Conservation (phyloP, 2,888 invertebrate genomes). For the Ariolimax columbianus region DNA sequence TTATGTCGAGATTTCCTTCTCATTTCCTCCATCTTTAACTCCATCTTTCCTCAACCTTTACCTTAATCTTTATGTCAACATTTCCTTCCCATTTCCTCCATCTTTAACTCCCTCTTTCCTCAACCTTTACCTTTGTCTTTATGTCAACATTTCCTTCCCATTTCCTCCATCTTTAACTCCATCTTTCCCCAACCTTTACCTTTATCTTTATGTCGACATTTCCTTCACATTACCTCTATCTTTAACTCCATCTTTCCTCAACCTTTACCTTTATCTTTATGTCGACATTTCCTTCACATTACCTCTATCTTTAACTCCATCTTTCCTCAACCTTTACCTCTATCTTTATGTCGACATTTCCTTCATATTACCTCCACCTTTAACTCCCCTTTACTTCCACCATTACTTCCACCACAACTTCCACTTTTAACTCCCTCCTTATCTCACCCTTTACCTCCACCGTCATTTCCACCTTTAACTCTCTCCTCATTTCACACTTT, state of each 20-base stretch:
- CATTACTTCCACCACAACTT: no score
- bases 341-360: neutral
- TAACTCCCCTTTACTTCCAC: neutral
- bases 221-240: neutral
- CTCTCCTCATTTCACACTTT: no score
- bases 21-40: neutral
- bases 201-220: no score
- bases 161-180: neutral
- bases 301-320: neutral
- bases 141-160: neutral
- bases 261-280: no score
- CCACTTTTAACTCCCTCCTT: no score
- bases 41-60: no score
- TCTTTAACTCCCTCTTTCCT: no score
- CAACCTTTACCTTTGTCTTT: no score
- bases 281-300: neutral
- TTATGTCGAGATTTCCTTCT: neutral
- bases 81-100: neutral
- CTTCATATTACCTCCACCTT: neutral
- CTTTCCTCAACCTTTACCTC: neutral
- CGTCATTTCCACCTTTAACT: no score
- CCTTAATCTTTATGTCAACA: no score
- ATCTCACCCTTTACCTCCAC: neutral
- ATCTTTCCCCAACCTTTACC: neutral
- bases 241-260: neutral